Base-by-base conservation (phyloP, 2,797 vertebrate genomes). In the Phoebastria nigripes region DNA sequence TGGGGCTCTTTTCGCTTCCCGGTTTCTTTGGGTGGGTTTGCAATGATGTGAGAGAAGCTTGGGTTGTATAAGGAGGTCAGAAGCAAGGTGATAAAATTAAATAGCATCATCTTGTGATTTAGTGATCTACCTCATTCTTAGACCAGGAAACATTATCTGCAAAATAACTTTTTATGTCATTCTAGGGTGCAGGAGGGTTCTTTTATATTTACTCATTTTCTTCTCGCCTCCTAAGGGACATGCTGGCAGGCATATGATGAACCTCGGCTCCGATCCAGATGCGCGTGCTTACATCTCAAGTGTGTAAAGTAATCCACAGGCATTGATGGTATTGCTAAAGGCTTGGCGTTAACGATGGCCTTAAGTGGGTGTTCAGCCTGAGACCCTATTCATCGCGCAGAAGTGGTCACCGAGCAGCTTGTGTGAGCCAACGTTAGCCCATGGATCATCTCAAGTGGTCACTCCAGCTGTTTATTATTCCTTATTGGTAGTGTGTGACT, bases 231-330 rank as follows among this genome's bases (percentile, higher is more conserved):
- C 56, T 35, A 28, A 82, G 22, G 0, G 0, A 25, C 8, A 1
- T 6, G 41, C 56, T 61, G 89, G 78, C 62, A 58, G 73, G 49
- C 39, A 5, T 31, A 4, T 1, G 0, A 35, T 18, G 46, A 70
- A n/a, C 15, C 25, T 46, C 1, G 1, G 46, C 49, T 52, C 49
- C 0, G 0, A 12, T n/a, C 29, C 71, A 24, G 49, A 46, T 15
- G 11, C 51, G 58, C 0, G 0, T n/a, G 31, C 87, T 77, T 9
- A 1, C 54, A 29, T 28, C 59, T 61, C 0, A 2, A 22, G 41
- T 1, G 17, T 0, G 2, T 13, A 20, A 42, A 62, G 33, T 42
- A 15, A 74, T 52, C 61, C n/a, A 2, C 4, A 14, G 71, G 29
- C 28, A 5, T 3, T 15, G 56, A 28, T 28, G 69, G 76, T 37